Percentiles rank a stretch among this genome's conserved stretches.
These are phyloP conservation scores for Mareca strepera DNA, from an alignment of 2,797 vertebrate genomes.

Conservation along the genomic window DNA sequence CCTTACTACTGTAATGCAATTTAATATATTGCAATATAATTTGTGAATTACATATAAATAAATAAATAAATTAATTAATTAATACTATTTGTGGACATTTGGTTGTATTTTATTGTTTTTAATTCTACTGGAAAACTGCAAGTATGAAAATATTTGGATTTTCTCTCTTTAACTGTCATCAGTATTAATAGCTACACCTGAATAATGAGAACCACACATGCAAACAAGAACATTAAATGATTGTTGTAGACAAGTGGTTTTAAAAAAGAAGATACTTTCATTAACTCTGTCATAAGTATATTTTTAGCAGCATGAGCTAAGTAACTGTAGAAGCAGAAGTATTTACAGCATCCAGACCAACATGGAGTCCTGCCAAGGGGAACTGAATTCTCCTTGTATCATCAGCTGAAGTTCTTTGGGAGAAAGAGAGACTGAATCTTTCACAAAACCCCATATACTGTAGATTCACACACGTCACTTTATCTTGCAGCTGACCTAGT, in stretches of 20 bases:
- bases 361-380: conserved; percentile 76
- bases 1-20: conserved; percentile 25
- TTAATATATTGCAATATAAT: neutral
- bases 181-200: conserved; percentile 64
- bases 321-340: conserved; percentile 66
- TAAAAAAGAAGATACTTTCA: conserved; percentile 33
- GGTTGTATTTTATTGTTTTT: neutral
- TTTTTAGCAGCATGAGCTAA: conserved; percentile 63
- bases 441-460: conserved; percentile 76
- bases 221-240: conserved; percentile 44
- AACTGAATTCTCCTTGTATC: conserved; percentile 80
- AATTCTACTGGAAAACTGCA: conserved; percentile 19
- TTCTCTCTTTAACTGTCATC: conserved; percentile 62
- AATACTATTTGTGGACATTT: neutral
- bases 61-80: neutral
- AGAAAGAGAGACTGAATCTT: conserved; percentile 76
- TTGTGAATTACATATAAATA: neutral
- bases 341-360: conserved; percentile 75
- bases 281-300: conserved; percentile 44
- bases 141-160: conserved; percentile 48
- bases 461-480: conserved; percentile 74
- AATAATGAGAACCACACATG: conserved; percentile 24
- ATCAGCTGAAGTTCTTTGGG: conserved; percentile 75
- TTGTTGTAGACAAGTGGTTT: conserved; percentile 23
- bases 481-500: conserved; percentile 78